A percentile compares a stretch with the other conserved stretches of the same genome.
Conservation (phyloP, 2,888 invertebrate species). For the Meliscaeva auricollis region DNA sequence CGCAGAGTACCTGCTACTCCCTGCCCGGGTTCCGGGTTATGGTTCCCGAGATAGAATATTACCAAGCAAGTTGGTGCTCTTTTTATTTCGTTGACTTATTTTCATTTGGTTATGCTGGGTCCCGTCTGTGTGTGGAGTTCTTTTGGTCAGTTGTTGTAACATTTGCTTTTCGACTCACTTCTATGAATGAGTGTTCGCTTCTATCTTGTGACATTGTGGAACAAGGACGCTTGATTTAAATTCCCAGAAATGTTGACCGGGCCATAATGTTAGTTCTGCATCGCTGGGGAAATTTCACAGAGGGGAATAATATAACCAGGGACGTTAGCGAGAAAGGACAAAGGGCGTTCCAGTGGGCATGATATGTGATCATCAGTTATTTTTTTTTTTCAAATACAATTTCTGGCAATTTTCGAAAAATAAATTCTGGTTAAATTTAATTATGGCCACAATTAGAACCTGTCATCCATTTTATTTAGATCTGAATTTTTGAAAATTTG, state of each 20-base stretch:
- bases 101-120: constrained; percentile 39
- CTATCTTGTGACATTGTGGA: constrained; percentile 3
- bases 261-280: constrained; percentile 25
- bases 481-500: no score
- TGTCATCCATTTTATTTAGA: no score
- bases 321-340: background rate
- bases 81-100: constrained; percentile 31
- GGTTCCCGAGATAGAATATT: constrained; percentile 14
- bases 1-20: background rate
- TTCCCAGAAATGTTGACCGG: constrained; percentile 59
- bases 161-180: constrained; percentile 51
- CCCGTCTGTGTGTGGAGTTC: constrained; percentile 34
- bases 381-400: no score
- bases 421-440: no score
- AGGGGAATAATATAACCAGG: background rate
- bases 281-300: background rate
- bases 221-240: constrained; percentile 61
- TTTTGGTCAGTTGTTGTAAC: constrained; percentile 57
- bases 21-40: background rate
- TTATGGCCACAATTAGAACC: no score
- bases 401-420: no score
- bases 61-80: constrained; percentile 2
- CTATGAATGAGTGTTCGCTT: background rate
- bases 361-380: no score
- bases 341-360: no score